phyloP scores from a whole-genome alignment of 37 sponge, comb jelly and placozoan species.

The Halichondria panicea region DNA sequence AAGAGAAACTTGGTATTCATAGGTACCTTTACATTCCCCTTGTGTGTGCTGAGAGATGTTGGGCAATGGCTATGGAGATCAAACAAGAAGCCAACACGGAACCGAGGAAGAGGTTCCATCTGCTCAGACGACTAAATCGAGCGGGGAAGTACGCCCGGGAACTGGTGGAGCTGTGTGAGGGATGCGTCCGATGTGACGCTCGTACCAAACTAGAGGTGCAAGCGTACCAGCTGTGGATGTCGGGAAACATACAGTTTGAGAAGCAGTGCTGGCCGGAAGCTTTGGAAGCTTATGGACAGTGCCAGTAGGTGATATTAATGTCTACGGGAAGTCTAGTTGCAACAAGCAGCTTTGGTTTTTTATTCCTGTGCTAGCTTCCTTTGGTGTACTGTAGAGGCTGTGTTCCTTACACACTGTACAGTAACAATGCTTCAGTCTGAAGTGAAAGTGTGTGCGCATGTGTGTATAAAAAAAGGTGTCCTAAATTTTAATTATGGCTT shows the following conservation, averaged over 20 bases:
- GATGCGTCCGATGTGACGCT: conserved; percentile 76
- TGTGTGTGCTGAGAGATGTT: conserved; percentile 92
- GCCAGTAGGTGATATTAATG: conserved; percentile 38
- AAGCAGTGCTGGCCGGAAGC: conserved; percentile 87
- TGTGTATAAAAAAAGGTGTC: no score
- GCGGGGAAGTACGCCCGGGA: conserved; percentile 71
- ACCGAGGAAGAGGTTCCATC: conserved; percentile 79
- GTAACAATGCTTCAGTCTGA: no score
- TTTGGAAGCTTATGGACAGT: conserved; percentile 75
- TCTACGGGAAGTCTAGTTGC: not conserved
- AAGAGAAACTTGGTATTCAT: no score
- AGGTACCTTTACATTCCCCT: conserved; percentile 83
- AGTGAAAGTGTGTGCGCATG: no score
- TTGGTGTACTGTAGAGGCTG: not conserved
- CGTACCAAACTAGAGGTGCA: conserved; percentile 90
- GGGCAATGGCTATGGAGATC: conserved; percentile 95
- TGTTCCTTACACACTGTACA: no score
- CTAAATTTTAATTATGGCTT: no score
- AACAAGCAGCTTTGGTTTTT: not conserved
- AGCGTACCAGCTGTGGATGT: conserved; percentile 92
- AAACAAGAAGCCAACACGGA: conserved; percentile 89
- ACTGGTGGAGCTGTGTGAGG: conserved; percentile 71
- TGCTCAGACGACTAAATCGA: conserved; percentile 74
- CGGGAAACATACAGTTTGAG: conserved; percentile 88
- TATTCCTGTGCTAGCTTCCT: not conserved